These are phyloP conservation scores for Hedychridium roseum DNA, from an alignment of 2,888 invertebrate species.

Conservation along the genomic window DNA sequence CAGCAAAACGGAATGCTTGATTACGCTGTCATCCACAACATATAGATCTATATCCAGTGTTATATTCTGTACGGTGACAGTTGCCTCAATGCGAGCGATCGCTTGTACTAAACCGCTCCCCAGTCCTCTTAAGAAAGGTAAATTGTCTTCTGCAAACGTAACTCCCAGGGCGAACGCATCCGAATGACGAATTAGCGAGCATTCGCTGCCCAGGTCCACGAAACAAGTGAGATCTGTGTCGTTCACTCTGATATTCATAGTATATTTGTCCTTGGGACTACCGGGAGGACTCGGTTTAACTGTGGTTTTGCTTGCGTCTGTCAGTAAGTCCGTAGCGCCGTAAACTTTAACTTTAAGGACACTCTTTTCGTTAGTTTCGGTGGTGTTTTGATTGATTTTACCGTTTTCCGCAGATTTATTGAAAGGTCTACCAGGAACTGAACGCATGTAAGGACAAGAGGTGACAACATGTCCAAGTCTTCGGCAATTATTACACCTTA, in stretches of 20 bases:
- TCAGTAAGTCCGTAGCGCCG: too few relatives aligned
- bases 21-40: background rate
- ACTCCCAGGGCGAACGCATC: background rate
- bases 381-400: background rate
- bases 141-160: background rate
- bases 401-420: background rate
- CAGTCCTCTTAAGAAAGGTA: background rate
- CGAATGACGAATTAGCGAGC: background rate
- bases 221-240: background rate
- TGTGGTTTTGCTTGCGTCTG: background rate
- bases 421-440: too few relatives aligned
- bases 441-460: too few relatives aligned
- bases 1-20: background rate
- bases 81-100: background rate
- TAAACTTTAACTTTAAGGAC: too few relatives aligned
- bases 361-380: too few relatives aligned
- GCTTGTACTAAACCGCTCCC: background rate
- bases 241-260: background rate
- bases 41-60: background rate
- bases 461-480: background rate
- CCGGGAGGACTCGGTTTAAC: background rate
- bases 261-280: background rate
- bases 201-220: background rate
- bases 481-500: background rate
- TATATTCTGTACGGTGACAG: background rate